A percentile compares a stretch with the other conserved stretches of the same genome.
Evolutionary conservation across 2,797 vertebrate species (phyloP).

Genomic region (Dryobates pubescens): DNA sequence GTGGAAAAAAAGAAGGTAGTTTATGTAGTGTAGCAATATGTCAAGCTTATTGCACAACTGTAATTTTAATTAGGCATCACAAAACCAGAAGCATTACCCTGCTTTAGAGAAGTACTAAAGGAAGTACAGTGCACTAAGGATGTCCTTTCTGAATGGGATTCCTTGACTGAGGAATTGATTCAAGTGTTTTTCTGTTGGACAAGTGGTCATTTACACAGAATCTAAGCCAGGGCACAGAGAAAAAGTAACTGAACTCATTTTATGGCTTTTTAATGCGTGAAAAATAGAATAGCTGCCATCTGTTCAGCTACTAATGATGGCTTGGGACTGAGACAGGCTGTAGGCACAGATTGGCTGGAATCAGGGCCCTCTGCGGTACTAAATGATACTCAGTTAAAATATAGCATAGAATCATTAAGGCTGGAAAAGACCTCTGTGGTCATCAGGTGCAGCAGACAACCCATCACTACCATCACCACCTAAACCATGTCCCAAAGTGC

Average conservation of each 20-base stretch:
- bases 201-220: background rate
- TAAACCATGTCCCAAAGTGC: no score
- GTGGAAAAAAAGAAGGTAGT: background rate
- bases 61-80: background rate
- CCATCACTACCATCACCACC: no score
- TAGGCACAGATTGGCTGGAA: background rate
- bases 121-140: background rate
- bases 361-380: background rate
- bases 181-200: background rate
- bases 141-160: background rate
- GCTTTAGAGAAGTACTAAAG: background rate
- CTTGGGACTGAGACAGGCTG: background rate
- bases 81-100: background rate
- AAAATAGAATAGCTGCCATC: background rate
- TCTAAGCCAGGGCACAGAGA: background rate
- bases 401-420: no score
- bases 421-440: no score
- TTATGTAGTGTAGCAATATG: accelerated
- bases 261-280: background rate
- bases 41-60: background rate
- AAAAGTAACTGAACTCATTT: background rate
- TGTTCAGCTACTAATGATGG: background rate
- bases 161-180: background rate
- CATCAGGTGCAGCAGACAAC: no score
- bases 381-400: background rate